Evolutionary conservation across 2,797 vertebrate species (phyloP), one percentile per base, ranked within the genome.

Genomic region (Crocidura indochinensis): DNA sequence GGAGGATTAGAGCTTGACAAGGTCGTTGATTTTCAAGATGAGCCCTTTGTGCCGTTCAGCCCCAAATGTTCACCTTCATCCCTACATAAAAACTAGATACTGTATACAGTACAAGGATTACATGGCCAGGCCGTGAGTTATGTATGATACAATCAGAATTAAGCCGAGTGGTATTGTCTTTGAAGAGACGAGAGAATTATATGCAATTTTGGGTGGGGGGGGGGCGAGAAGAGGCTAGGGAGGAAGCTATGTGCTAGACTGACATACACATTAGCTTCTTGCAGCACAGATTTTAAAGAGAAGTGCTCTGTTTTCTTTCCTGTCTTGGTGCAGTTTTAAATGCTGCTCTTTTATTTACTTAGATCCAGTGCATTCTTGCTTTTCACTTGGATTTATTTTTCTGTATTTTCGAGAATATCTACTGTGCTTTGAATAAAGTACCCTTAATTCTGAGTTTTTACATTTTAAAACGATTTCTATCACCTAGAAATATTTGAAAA

Each of bases 1-100:
- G 84, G 92, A 94, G 94, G 93, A 95, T 92, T 92, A 96, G 86
- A 90, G 78, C 88, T 86, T 78, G 80, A 88, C 90, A 90, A 20
- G 86, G 79, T 88, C 51, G 88, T 69, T 88, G 78, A 49, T 92
- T 95, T 82, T 87, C 88, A 67, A 77, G 90, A 56, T 22, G 10
- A 79, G 76, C 81, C 80, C 38, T 94, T 80, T 94, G 77, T 87
- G 81, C 67, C 62, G 74, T 9, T 0, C 38, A 8, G 47, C 64
- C 82, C 72, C 71, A 62, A 77, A 71, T 53, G 67, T 46, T 82
- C 78, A 47, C 27, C 73, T 77, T 22, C 20, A 11, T 69, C 72
- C 69, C 84, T 60, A 1, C 24, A 8, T 68, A 81, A 80, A 84
- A 60, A 38, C 29, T n/a, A 88, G 60, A 64, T 22, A 81, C 49